These are phyloP conservation scores for Diachasma alloeum DNA, from an alignment of 1,140 invertebrate genomes.

Conservation along the genomic window DNA sequence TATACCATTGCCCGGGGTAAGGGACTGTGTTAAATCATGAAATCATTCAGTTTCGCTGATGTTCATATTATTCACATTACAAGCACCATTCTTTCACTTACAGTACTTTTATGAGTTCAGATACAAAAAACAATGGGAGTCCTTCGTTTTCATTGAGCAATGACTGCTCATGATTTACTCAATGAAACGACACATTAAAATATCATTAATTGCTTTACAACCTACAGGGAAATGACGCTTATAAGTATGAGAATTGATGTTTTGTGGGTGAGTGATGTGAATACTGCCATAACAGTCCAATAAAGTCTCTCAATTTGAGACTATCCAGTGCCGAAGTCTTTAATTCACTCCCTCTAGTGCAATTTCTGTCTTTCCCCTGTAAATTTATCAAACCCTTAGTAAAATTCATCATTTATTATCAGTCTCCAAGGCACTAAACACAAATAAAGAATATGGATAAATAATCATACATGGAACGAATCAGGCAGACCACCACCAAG, in stretches of 20 bases:
- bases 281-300: not conserved
- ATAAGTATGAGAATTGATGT: not conserved
- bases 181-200: not conserved
- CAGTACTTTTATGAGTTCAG: too few species aligned
- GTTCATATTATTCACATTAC: not conserved
- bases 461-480: not conserved
- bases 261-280: not conserved
- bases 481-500: not conserved
- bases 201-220: not conserved
- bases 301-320: not conserved
- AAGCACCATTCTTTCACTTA: not conserved
- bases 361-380: not conserved
- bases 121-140: not conserved
- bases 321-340: not conserved
- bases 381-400: not conserved
- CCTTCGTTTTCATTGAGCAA: not conserved
- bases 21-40: not conserved
- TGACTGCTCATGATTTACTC: not conserved
- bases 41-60: not conserved
- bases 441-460: not conserved
- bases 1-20: not conserved
- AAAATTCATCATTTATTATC: not conserved
- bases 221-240: not conserved
- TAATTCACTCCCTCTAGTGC: not conserved
- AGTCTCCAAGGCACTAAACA: not conserved